phyloP scores from a whole-genome alignment of 2,797 vertebrate species.

The Chromobotia macracanthus region DNA sequence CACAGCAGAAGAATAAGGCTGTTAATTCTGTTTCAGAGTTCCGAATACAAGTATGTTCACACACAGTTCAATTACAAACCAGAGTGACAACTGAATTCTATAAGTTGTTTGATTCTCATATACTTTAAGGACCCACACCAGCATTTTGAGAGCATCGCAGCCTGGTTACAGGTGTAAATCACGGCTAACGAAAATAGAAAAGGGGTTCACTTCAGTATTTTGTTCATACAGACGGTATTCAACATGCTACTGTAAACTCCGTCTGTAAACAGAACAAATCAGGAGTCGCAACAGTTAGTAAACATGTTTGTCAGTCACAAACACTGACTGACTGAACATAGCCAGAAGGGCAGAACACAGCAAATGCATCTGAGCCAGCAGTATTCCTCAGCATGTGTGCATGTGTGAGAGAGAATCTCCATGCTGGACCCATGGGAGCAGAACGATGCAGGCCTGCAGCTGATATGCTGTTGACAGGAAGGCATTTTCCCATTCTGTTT shows the following conservation, averaged over 20 bases:
- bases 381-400: conserved; percentile 15
- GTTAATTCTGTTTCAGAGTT: not conserved
- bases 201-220: too few species aligned
- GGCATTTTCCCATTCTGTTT: conserved; percentile 38
- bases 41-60: not conserved
- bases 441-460: conserved; percentile 22
- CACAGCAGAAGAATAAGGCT: not conserved
- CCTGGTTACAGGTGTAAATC: too few species aligned
- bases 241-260: too few species aligned
- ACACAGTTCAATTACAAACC: too few species aligned
- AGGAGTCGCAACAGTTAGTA: not conserved
- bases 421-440: conserved; percentile 24
- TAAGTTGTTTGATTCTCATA: too few species aligned
- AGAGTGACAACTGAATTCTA: too few species aligned
- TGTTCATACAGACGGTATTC: too few species aligned
- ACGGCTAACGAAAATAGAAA: too few species aligned
- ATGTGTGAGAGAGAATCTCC: not conserved
- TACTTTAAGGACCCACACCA: too few species aligned
- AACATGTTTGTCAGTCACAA: not conserved
- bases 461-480: conserved; percentile 40
- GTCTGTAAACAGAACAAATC: not conserved
- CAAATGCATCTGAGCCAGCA: conserved; percentile 6
- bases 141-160: not conserved
- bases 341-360: not conserved
- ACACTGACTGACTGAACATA: not conserved